Conservation (phyloP, 2,888 invertebrate species). For the Ametastegia equiseti region DNA sequence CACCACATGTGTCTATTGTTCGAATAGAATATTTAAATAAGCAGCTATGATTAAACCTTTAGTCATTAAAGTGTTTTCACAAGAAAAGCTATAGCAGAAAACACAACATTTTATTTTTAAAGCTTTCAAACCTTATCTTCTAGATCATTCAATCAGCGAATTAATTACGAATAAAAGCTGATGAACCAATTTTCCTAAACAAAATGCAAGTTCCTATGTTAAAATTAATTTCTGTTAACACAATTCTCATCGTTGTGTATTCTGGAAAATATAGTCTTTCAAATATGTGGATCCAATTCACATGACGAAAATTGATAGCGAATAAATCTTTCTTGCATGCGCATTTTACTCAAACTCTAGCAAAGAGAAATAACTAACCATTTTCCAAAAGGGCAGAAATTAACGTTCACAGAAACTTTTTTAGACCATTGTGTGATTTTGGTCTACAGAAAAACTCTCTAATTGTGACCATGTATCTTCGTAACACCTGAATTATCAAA, state of each 20-base stretch:
- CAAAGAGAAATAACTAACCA: background rate
- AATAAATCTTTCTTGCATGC: background rate
- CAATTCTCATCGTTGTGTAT: too few relatives aligned
- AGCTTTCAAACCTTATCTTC: background rate
- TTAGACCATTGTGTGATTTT: background rate
- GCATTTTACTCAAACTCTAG: background rate
- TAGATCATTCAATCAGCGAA: background rate
- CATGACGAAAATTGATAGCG: background rate
- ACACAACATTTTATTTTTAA: background rate
- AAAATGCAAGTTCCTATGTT: background rate
- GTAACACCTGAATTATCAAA: too few relatives aligned
- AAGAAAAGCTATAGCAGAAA: background rate
- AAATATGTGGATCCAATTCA: too few relatives aligned
- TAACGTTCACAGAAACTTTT: background rate
- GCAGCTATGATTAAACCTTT: too few relatives aligned
- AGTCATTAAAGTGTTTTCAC: too few relatives aligned
- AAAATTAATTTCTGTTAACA: background rate
- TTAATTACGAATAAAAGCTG: background rate
- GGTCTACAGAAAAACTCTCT: background rate
- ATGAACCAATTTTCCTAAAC: background rate
- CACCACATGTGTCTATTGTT: background rate
- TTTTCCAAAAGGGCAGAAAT: background rate
- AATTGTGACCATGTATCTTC: too few relatives aligned
- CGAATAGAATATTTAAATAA: background rate
- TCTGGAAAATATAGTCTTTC: too few relatives aligned